A percentile compares a stretch with the other conserved stretches of the same genome.
Conservation (phyloP, 2,797 vertebrate species). For the Danio aesculapii region DNA sequence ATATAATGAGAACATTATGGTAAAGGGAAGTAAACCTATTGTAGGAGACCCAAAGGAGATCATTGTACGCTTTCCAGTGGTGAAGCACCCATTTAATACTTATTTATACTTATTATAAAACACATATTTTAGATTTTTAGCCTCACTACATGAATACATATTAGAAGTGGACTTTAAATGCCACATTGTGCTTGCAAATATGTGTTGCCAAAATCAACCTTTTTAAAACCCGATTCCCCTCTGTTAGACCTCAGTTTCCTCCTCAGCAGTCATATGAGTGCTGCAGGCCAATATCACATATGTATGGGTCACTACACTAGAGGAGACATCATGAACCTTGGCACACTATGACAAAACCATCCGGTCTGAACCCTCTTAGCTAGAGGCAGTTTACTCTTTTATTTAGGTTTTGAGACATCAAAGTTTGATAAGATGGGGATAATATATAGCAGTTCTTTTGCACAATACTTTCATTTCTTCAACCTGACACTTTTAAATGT, state of each 20-base stretch:
- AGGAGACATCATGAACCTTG: conserved; percentile 34
- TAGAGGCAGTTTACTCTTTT: conserved; percentile 1
- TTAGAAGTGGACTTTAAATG: not conserved
- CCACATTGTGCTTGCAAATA: not conserved
- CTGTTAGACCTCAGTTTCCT: conserved; percentile 33
- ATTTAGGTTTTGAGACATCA: conserved; percentile 1
- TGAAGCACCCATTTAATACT: not conserved
- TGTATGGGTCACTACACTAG: conserved; percentile 25
- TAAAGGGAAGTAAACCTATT: too few relatives aligned
- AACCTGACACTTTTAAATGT: not conserved
- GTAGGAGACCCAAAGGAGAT: too few relatives aligned
- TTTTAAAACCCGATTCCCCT: not conserved
- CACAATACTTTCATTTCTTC: not conserved
- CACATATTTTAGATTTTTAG: not conserved
- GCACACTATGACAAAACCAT: conserved; percentile 32
- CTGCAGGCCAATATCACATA: conserved; percentile 18
- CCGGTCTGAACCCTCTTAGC: not conserved
- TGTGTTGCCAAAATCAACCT: not conserved
- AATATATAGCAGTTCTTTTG: not conserved
- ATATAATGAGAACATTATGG: too few relatives aligned
- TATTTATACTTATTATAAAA: not conserved
- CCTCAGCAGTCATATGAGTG: conserved; percentile 16
- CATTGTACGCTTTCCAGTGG: too few relatives aligned
- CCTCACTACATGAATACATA: not conserved
- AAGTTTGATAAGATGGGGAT: not conserved